Evolutionary conservation across 2,113 vertebrate species (phyloP), one percentile per base, ranked within the genome.

Genomic region (Elachura formosa): DNA sequence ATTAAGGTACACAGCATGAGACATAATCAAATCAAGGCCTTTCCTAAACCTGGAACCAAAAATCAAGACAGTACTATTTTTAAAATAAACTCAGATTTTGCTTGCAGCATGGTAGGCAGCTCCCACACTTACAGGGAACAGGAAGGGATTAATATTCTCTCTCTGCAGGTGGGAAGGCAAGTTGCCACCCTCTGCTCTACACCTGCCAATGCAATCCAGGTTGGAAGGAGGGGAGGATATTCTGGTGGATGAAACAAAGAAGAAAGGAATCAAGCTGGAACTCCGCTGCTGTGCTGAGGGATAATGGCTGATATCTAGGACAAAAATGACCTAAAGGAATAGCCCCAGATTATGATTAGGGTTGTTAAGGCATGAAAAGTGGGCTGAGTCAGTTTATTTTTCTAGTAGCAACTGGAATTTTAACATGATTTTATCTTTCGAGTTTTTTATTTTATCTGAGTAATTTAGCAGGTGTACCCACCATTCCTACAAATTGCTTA

Each of bases 1-100:
- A 2, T 85, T 79, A 89, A 48, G 43, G 80, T 90, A 80, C 91
- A 69, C 74, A 75, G 43, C 2, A 0, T 9, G 12, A 80, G 67
- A 75, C 45, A 55, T 93, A 76, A 92, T 93, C 58, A 69, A 64
- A 89, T 66, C 4, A n/a, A 92, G 52, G n/a, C 54, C 58, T 92
- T 77, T 90, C 29, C 59, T 94, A 54, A 93, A 68, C 13, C 25
- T 22, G 9, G 34, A 95, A 82, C 43, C 31, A 55, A 82, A 91
- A 91, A 87, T 80, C 45, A 94, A 71, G 82, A 59, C 24, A 69
- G 58, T 56, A 33, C 49, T 72, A 29, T 41, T 89, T 93, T 87
- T 82, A 96, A 95, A 94, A 88, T 90, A 91, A 90, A 88, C 46
- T 86, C 31, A 19, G 25, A 64, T 72, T 61, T 92, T 73, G 28